phyloP scores from a whole-genome alignment of 1,140 invertebrate species.

The Nylanderia fulva region DNA sequence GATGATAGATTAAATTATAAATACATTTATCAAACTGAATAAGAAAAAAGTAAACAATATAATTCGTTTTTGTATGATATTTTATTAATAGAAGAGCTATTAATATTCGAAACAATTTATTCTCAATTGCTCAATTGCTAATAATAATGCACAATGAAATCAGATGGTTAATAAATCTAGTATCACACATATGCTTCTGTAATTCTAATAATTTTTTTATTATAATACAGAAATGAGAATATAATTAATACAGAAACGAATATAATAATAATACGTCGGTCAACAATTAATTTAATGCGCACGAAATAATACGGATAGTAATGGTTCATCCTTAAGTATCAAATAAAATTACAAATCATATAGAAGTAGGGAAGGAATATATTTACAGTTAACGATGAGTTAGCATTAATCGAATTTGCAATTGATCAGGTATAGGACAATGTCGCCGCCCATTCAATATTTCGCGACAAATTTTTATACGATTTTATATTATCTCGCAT shows the following conservation, averaged over 20 bases:
- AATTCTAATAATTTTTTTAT: background rate
- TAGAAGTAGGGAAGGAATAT: background rate
- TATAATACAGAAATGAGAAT: background rate
- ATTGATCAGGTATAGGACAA: background rate
- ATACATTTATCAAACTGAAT: no score
- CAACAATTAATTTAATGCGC: background rate
- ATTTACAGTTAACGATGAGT: background rate
- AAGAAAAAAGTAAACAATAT: no score
- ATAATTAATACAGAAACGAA: background rate
- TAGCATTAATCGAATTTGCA: conserved; percentile 23
- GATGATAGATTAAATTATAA: no score
- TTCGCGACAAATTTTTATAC: conserved; percentile 4
- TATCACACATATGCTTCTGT: background rate
- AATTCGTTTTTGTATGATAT: no score
- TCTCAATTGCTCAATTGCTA: no score
- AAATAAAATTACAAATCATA: conserved; percentile 15
- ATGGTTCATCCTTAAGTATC: background rate
- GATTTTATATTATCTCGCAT: conserved; percentile 26
- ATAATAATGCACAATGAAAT: background rate
- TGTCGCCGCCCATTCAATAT: conserved; percentile 15
- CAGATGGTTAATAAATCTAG: background rate
- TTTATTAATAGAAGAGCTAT: background rate
- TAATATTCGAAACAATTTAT: background rate
- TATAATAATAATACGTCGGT: background rate
- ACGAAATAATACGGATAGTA: background rate